Evolutionary conservation across 2,113 vertebrate species (phyloP).

Genomic region (Fregetta grallaria): DNA sequence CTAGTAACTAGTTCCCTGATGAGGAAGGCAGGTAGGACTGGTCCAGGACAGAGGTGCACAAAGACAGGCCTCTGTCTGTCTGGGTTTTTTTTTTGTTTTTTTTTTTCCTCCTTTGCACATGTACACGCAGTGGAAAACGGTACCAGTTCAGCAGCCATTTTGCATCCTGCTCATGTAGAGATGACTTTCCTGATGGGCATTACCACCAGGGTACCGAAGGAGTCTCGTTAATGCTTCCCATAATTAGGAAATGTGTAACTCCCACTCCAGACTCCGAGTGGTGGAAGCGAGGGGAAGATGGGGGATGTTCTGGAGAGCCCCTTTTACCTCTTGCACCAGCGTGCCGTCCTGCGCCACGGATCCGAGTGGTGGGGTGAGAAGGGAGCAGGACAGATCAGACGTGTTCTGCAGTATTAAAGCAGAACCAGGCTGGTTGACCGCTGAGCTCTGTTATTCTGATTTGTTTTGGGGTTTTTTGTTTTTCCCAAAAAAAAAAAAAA

Average conservation of each 20-base stretch:
- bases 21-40: neutral
- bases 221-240: neutral
- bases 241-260: neutral
- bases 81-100: rapidly evolving
- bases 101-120: rapidly evolving
- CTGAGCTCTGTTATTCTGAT: neutral
- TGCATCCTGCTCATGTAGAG: neutral
- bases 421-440: neutral
- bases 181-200: neutral
- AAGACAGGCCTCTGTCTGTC: neutral
- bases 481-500: neutral
- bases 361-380: rapidly evolving
- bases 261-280: rapidly evolving
- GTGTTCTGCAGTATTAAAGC: neutral
- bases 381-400: neutral
- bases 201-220: neutral
- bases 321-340: neutral
- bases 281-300: neutral
- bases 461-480: neutral
- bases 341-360: neutral
- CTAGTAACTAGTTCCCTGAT: no score
- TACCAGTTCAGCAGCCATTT: neutral
- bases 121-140: neutral
- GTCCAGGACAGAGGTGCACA: neutral
- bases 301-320: neutral